Percentiles rank a stretch among this genome's conserved stretches.
Conservation (phyloP, 2,888 invertebrate genomes). For the Dexiosoma caninum region DNA sequence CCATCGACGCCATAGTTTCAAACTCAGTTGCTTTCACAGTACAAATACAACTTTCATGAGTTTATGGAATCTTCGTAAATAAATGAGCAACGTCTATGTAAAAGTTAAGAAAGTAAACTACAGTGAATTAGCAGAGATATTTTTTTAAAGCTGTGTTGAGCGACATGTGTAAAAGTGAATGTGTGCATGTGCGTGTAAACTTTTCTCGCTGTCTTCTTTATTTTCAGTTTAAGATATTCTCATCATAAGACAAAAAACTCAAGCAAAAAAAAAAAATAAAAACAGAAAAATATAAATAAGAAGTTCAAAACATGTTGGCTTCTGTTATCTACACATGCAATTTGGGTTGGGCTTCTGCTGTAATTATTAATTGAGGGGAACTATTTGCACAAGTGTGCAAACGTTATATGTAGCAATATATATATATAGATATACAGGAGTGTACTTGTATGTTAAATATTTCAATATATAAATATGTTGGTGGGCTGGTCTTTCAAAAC, state of each 20-base stretch:
- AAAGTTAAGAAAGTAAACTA: background rate
- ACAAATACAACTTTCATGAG: constrained; percentile 26
- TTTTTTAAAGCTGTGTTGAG: constrained; percentile 26
- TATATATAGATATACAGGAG: background rate
- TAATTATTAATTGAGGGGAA: constrained; percentile 63
- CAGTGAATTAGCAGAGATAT: constrained; percentile 19
- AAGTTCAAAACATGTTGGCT: constrained; percentile 48
- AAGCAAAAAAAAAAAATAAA: background rate
- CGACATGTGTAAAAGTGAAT: constrained; percentile 13
- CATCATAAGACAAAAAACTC: constrained; percentile 21
- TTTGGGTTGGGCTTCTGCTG: constrained; percentile 61
- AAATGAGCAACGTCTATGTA: constrained; percentile 18
- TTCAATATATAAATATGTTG: constrained; percentile 24
- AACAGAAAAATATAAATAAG: constrained; percentile 17
- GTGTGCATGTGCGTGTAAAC: constrained; percentile 20
- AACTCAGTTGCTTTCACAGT: constrained; percentile 20
- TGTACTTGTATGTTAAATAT: constrained; percentile 17
- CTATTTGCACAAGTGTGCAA: constrained; percentile 17
- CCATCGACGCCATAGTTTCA: constrained; percentile 55
- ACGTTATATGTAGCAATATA: background rate
- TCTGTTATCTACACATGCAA: constrained; percentile 59
- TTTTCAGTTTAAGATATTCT: constrained; percentile 34
- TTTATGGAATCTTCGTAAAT: background rate
- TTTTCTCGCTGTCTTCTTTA: constrained; percentile 38
- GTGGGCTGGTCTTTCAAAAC: constrained; percentile 60